These are phyloP conservation scores for Halcyon chelicuti DNA, from an alignment of 2,797 vertebrate species.

Conservation along the genomic window DNA sequence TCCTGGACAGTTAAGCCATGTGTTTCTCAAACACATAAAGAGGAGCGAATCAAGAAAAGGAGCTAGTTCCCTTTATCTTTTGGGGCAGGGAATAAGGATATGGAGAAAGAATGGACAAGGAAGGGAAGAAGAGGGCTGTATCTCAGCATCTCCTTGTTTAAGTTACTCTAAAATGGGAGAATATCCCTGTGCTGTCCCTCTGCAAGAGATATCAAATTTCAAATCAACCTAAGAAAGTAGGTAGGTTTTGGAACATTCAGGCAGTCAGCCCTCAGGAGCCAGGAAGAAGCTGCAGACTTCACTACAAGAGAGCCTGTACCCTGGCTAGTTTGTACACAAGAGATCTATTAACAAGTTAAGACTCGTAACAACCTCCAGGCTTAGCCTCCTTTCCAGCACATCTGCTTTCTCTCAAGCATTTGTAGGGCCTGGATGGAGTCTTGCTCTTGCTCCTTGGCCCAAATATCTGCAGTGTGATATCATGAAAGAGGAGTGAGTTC, in stretches of 20 bases:
- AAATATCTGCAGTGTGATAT: not conserved
- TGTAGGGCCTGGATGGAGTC: fast-evolving
- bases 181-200: not conserved
- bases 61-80: not conserved
- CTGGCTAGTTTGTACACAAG: not conserved
- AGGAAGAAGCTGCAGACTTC: not conserved
- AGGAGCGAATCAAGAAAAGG: not conserved
- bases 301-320: not conserved
- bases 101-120: not conserved
- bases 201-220: not conserved
- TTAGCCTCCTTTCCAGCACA: not conserved
- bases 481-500: not conserved
- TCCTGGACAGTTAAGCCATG: not conserved
- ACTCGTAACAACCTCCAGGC: not conserved
- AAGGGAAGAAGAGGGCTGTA: not conserved
- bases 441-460: not conserved
- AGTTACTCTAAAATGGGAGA: not conserved
- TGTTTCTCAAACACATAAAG: not conserved
- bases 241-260: not conserved
- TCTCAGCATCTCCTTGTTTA: not conserved
- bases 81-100: not conserved
- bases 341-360: not conserved
- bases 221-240: not conserved
- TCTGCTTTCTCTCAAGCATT: not conserved
- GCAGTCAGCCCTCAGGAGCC: not conserved